Evolutionary conservation across 2,888 invertebrate species (phyloP), one percentile per base, ranked within the genome.

Genomic region (Hyposoter didymator): DNA sequence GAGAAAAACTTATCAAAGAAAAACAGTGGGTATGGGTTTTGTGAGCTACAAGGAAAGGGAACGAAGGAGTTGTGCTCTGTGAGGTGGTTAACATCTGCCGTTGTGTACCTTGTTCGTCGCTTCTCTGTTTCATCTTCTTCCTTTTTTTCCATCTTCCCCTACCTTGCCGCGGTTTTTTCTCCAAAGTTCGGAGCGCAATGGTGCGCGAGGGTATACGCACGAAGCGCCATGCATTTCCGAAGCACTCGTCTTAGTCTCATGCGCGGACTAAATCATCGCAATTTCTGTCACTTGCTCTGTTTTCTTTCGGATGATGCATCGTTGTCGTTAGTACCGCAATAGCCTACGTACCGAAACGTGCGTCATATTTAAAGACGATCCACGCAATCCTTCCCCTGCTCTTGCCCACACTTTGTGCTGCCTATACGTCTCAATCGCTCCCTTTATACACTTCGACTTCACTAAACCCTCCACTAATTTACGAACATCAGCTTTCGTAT

Each of bases 221-320:
- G 1, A 17, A 52, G n/a, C 19, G 43, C 49, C 59, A n/a, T n/a
- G n/a, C n/a, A 52, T 81, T 81, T 52, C 32, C 59, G 8, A 43
- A 73, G 43, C 32, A 7, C 69, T 70, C 69, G 19, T 66, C 39
- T 39, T 5, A 73, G 69, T 66, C 69, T 67, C 74, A n/a, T n/a
- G 73, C 69, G 73, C 19, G 49, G 55, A 59, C 88, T 89, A 90
- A 90, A 90, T 90, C 90, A 90, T 79, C 87, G 87, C 88, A 89
- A 91, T 90, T 89, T 90, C 89, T 90, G 90, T 91, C 89, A 89
- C 88, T 89, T 84, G 84, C 87, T 88, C 89, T 90, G 88, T 90
- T 91, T 90, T 88, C 89, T 76, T 84, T 83, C 62, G 86, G 82
- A 90, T 91, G 90, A 90, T 90, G 89, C 88, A 91, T 91, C 86